Conservation (phyloP, 1,140 invertebrate genomes). For the Reticulitermes speratus region DNA sequence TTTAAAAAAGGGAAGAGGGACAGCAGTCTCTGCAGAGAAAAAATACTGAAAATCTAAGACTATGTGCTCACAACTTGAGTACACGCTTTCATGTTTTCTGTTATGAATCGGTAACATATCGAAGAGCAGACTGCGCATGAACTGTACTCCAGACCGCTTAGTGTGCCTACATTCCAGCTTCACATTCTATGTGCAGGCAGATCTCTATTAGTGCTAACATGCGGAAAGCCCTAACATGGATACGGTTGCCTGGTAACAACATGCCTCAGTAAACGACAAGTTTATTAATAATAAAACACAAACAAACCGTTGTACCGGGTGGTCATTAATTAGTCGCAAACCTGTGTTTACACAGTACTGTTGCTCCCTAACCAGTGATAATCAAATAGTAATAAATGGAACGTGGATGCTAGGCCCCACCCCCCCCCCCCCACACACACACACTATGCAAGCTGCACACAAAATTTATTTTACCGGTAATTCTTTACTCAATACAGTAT, state of each 20-base stretch:
- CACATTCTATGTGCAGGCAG: not conserved
- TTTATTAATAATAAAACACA: not conserved
- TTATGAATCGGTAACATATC: no score
- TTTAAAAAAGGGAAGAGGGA: no score
- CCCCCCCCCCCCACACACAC: not conserved
- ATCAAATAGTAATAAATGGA: not conserved
- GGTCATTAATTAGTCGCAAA: conserved; percentile 13
- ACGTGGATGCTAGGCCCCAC: not conserved
- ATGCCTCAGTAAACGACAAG: not conserved
- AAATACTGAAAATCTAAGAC: no score
- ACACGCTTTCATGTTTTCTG: no score
- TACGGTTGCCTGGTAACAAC: not conserved
- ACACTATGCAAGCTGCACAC: no score
- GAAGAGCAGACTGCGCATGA: no score
- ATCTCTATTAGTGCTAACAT: not conserved
- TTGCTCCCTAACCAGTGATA: not conserved
- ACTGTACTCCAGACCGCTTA: not conserved
- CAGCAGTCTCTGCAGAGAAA: no score
- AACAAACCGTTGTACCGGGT: not conserved
- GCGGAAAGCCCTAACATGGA: not conserved
- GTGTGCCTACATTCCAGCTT: not conserved
- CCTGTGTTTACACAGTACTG: not conserved
- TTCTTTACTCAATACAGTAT: not conserved
- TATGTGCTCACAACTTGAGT: no score
- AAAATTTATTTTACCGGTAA: not conserved